Conservation (phyloP, 2,113 vertebrate genomes). For the Rynchops niger region DNA sequence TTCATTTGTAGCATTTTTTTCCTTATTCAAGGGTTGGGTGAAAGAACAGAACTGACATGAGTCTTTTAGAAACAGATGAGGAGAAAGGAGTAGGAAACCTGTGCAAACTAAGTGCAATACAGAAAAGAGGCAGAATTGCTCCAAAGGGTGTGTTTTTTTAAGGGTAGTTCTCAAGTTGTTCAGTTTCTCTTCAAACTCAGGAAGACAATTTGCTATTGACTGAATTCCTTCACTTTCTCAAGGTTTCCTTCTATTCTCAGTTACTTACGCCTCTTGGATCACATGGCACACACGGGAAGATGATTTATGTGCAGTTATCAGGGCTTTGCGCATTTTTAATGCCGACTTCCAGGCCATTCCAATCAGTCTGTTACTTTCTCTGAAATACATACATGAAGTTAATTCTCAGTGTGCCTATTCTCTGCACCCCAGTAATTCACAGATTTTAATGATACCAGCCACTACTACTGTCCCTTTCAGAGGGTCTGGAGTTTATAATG, state of each 20-base stretch:
- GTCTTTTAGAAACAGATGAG: background rate
- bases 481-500: background rate
- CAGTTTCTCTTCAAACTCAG: background rate
- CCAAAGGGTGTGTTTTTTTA: background rate
- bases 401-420: background rate
- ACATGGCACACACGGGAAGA: accelerated
- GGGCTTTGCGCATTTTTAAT: background rate
- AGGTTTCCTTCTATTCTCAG: background rate
- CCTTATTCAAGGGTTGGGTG: background rate
- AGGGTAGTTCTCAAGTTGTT: background rate
- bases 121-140: background rate
- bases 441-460: background rate
- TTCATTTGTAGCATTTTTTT: background rate
- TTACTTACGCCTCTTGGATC: accelerated
- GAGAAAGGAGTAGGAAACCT: background rate
- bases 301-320: background rate
- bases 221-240: background rate
- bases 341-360: background rate
- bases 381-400: background rate
- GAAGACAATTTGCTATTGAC: background rate
- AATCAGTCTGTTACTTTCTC: background rate
- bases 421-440: background rate
- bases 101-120: background rate
- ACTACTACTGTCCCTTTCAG: background rate
- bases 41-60: background rate